Evolutionary conservation across 2,113 vertebrate species (phyloP).

Genomic region (Nanorana parkeri): DNA sequence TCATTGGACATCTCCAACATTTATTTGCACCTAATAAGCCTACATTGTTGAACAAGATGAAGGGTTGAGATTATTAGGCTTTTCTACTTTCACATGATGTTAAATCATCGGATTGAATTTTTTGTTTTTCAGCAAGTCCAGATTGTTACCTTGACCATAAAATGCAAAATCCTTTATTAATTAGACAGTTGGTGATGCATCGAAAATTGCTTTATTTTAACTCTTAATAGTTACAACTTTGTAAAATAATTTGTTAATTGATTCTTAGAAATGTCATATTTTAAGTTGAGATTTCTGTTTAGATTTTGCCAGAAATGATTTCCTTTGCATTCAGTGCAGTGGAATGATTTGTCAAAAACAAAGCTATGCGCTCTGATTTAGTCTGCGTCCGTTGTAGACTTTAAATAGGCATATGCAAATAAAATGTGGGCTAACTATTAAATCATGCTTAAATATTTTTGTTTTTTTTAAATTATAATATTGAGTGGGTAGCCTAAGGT

Average conservation of each 20-base stretch:
- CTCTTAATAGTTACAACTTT: slow-evolving; percentile 2
- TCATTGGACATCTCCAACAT: too few relatives aligned
- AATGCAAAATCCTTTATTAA: slow-evolving; percentile 22
- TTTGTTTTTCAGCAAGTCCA: neutral
- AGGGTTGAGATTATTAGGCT: too few relatives aligned
- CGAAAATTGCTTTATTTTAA: slow-evolving; percentile 17
- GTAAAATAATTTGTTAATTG: neutral
- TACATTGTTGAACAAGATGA: too few relatives aligned
- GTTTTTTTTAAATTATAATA: too few relatives aligned
- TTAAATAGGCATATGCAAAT: neutral
- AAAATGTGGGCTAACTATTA: neutral
- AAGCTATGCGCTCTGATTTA: neutral
- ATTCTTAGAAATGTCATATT: neutral
- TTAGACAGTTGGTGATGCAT: neutral
- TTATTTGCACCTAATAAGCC: too few relatives aligned
- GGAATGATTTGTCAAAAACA: slow-evolving; percentile 29
- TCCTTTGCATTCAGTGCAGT: neutral
- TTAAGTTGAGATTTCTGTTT: neutral
- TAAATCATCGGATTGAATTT: neutral
- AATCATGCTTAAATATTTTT: too few relatives aligned
- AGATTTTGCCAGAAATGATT: slow-evolving; percentile 42
- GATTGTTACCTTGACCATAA: neutral
- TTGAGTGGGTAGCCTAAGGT: neutral
- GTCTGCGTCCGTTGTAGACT: too few relatives aligned
- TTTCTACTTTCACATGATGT: neutral